Evolutionary conservation across 2,797 vertebrate species (phyloP).

Genomic region (Saguinus oedipus): DNA sequence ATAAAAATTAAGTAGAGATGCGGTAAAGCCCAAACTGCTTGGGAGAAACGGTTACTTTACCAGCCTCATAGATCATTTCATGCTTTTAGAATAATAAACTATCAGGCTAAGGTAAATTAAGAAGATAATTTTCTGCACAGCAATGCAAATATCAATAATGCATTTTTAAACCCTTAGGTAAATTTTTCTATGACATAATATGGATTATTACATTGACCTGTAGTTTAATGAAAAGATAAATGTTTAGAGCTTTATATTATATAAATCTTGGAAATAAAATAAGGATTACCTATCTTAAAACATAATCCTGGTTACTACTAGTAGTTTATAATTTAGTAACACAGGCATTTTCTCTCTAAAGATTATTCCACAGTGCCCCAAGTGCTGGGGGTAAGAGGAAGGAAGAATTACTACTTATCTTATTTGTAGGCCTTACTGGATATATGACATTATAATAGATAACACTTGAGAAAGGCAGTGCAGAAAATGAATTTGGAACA

Average conservation of each 20-base stretch:
- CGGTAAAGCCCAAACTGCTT: neutral
- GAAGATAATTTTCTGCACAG: neutral
- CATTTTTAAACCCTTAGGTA: neutral
- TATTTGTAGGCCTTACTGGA: neutral
- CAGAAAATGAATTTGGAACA: neutral
- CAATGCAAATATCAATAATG: neutral
- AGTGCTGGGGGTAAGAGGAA: neutral
- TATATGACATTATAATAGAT: neutral
- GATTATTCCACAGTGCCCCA: neutral
- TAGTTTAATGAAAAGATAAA: neutral
- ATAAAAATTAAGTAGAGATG: neutral
- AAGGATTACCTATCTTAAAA: constrained; percentile 31
- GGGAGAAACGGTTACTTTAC: neutral
- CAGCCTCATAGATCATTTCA: neutral
- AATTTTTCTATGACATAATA: neutral
- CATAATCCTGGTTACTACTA: neutral
- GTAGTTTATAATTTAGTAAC: constrained; percentile 24
- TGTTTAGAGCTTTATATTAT: constrained; percentile 23
- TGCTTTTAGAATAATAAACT: neutral
- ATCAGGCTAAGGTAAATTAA: neutral
- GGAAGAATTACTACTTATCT: neutral
- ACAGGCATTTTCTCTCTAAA: neutral
- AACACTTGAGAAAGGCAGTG: neutral
- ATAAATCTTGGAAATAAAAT: neutral
- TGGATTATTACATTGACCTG: neutral